Evolutionary conservation across 2,888 invertebrate species (phyloP), one percentile per base, ranked within the genome.

Genomic region (Amiota communis): DNA sequence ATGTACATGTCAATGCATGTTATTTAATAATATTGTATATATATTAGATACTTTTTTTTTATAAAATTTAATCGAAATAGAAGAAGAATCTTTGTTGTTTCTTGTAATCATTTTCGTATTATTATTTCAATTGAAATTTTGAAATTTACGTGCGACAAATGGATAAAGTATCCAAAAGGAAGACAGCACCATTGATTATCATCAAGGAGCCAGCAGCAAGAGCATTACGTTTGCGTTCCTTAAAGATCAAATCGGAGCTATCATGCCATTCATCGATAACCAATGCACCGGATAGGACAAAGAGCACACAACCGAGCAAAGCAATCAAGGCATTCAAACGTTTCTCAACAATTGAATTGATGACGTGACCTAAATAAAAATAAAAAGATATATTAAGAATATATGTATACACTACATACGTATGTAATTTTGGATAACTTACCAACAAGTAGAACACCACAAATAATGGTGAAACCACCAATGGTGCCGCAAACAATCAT

Each of bases 101-200:
- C 46, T 20, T 67, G 49, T 13, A 48, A 17, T 49, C 47, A 17
- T 48, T 23, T 23, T 13, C 10, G 36, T 36, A 36, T 36, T 36
- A 36, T 48, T 49, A 15, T 71, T 61, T 61, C 53, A 23, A 51
- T 13, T 65, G 56, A 15, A 53, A n/a, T 65, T 47, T 56, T 20
- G n/a, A 8, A 68, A 81, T 82, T 88, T 88, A 89, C 87, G 89
- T 86, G 85, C 87, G 82, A 81, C 85, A 89, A 74, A 88, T 88
- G 73, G 85, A 88, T 53, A 88, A 79, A n/a, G 88, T 88, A 51
- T 88, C 88, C 79, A 88, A 76, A 0, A 88, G 75, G 77, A 88
- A 88, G 76, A 89, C 87, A 46, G 85, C 87, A 4, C 87, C 89
- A 72, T 88, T 88, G 79, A 88, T 88, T 77, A 88, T 88, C 88